A percentile compares a stretch with the other conserved stretches of the same genome.
These are phyloP conservation scores for Meda fulgida DNA, from an alignment of 2,797 vertebrate species.

Conservation along the genomic window DNA sequence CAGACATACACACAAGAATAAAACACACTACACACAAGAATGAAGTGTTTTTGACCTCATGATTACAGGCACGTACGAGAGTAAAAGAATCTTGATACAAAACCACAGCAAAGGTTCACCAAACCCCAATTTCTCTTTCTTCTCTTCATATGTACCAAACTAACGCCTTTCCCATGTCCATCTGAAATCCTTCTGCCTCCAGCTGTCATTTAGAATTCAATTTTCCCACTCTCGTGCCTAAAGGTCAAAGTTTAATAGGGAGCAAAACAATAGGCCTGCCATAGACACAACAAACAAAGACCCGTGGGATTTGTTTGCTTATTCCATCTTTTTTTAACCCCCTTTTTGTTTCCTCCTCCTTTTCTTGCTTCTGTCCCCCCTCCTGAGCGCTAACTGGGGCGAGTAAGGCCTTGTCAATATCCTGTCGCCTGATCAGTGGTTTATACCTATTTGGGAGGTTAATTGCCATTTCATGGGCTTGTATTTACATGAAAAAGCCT, in stretches of 20 bases:
- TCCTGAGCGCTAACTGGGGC: constrained; percentile 54
- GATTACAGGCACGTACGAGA: no score
- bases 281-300: constrained; percentile 83
- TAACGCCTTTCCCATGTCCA: constrained; percentile 63
- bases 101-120: neutral
- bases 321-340: constrained; percentile 61
- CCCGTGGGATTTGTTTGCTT: constrained; percentile 76
- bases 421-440: constrained; percentile 72
- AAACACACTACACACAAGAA: neutral
- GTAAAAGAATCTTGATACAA: neutral
- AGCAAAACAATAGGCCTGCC: constrained; percentile 78
- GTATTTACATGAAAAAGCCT: constrained; percentile 77
- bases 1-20: neutral
- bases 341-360: constrained; percentile 52
- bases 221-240: constrained; percentile 80
- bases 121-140: constrained; percentile 34
- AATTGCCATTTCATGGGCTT: constrained; percentile 80
- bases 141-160: constrained; percentile 14
- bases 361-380: constrained; percentile 48
- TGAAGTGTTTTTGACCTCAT: neutral
- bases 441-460: constrained; percentile 80
- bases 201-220: constrained; percentile 78
- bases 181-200: constrained; percentile 67
- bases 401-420: constrained; percentile 70
- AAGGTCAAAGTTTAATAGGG: constrained; percentile 86